Conservation (phyloP, 2,113 vertebrate species). For the Odocoileus hemionus region DNA sequence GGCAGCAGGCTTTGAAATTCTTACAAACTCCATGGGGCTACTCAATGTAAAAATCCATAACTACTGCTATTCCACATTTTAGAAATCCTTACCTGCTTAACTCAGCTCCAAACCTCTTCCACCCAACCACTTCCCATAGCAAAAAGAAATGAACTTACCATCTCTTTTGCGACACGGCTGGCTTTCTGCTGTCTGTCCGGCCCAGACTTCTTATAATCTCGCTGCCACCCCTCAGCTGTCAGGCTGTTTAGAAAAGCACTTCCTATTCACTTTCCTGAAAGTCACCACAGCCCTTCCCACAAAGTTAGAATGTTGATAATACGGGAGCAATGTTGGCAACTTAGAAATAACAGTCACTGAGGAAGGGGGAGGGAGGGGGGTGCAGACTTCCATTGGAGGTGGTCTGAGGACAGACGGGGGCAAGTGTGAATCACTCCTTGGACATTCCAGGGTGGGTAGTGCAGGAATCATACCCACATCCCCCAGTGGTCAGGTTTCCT, state of each 20-base stretch:
- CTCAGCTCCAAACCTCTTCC: neutral
- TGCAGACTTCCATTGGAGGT: neutral
- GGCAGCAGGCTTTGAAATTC: neutral
- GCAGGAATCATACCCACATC: neutral
- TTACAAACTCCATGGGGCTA: neutral
- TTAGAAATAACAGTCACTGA: neutral
- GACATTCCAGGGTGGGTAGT: neutral
- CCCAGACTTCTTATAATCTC: conserved; percentile 28
- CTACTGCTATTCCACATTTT: neutral
- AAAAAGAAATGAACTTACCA: conserved; percentile 62
- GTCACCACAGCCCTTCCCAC: conserved; percentile 50
- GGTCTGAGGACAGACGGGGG: neutral
- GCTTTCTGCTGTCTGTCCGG: neutral
- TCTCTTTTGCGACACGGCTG: neutral
- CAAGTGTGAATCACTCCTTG: conserved; percentile 38
- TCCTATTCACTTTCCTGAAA: conserved; percentile 70
- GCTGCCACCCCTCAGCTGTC: neutral
- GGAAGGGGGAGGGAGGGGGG: neutral
- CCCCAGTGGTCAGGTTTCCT: neutral
- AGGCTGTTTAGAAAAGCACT: conserved; percentile 47
- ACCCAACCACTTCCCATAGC: neutral
- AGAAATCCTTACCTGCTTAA: neutral
- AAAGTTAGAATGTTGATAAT: conserved; percentile 3
- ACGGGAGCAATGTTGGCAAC: neutral
- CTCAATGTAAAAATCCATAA: neutral